These are phyloP conservation scores for Ephialtes manifestator DNA, from an alignment of 2,888 invertebrate species.

Conservation along the genomic window DNA sequence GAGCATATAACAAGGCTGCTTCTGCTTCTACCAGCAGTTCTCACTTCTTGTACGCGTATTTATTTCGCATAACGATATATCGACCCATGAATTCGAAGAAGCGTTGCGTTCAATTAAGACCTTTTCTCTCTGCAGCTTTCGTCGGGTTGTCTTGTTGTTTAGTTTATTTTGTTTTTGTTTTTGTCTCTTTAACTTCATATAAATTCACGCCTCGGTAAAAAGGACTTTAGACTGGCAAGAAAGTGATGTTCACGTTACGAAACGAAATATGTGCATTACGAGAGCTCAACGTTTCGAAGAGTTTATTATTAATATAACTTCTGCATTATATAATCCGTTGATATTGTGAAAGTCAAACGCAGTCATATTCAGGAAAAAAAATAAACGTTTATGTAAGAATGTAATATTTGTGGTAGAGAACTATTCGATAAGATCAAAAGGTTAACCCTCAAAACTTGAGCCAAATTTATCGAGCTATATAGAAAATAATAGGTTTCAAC, in stretches of 20 bases:
- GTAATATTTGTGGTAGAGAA: too few relatives aligned
- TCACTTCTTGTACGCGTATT: slow-evolving; percentile 61
- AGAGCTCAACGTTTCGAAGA: neutral
- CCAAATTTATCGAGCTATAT: too few relatives aligned
- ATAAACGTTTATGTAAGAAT: too few relatives aligned
- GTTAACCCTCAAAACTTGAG: too few relatives aligned
- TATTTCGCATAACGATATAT: slow-evolving; percentile 61
- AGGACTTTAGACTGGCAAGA: neutral
- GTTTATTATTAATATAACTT: neutral
- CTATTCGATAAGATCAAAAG: too few relatives aligned
- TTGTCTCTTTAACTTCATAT: slow-evolving; percentile 10
- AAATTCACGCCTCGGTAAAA: neutral
- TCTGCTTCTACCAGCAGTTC: slow-evolving; percentile 41
- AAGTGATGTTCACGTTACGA: neutral
- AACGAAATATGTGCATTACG: neutral
- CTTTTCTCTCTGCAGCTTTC: neutral
- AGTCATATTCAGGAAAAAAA: too few relatives aligned
- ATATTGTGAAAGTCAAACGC: too few relatives aligned
- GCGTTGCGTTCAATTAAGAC: slow-evolving; percentile 55
- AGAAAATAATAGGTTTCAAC: too few relatives aligned
- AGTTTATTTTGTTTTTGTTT: slow-evolving; percentile 5
- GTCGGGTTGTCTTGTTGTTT: slow-evolving; percentile 23
- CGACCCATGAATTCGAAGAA: slow-evolving; percentile 49
- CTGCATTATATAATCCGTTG: neutral
- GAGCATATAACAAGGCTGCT: slow-evolving; percentile 52